Percentiles rank a stretch among this genome's conserved stretches.
Conservation (phyloP, 1,140 invertebrate species). For the Hesperophylax magnus region DNA sequence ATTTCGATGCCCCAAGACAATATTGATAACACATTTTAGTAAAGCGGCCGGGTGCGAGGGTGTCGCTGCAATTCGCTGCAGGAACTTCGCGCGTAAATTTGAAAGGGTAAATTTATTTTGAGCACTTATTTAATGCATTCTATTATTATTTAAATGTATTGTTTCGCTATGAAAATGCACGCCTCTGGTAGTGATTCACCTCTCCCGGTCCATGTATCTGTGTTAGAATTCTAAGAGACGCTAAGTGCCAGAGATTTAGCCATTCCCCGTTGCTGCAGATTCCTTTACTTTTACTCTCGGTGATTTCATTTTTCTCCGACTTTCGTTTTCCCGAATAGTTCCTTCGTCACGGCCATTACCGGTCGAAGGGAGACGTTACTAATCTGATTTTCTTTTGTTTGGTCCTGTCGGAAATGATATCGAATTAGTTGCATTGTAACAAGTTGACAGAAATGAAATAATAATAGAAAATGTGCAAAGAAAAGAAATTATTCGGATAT, state of each 20-base stretch:
- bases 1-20: too few species aligned
- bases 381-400: not conserved
- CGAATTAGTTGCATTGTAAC: too few species aligned
- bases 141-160: too few species aligned
- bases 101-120: too few species aligned
- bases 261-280: constrained; percentile 25
- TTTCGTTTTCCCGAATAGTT: constrained; percentile 24
- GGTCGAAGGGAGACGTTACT: constrained; percentile 16
- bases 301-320: constrained; percentile 36
- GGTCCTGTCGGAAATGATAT: too few species aligned
- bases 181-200: constrained; percentile 24
- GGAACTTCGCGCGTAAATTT: too few species aligned
- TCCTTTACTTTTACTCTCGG: not conserved
- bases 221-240: constrained; percentile 45
- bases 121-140: too few species aligned
- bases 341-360: constrained; percentile 41
- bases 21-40: too few species aligned
- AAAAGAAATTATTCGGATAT: too few species aligned
- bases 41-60: too few species aligned
- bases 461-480: not conserved
- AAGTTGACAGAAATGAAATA: not conserved
- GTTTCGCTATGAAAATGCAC: too few species aligned
- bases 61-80: too few species aligned
- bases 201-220: constrained; percentile 45
- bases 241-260: constrained; percentile 55